These are phyloP conservation scores for Sesia bembeciformis DNA, from an alignment of 2,888 invertebrate genomes.

Conservation along the genomic window DNA sequence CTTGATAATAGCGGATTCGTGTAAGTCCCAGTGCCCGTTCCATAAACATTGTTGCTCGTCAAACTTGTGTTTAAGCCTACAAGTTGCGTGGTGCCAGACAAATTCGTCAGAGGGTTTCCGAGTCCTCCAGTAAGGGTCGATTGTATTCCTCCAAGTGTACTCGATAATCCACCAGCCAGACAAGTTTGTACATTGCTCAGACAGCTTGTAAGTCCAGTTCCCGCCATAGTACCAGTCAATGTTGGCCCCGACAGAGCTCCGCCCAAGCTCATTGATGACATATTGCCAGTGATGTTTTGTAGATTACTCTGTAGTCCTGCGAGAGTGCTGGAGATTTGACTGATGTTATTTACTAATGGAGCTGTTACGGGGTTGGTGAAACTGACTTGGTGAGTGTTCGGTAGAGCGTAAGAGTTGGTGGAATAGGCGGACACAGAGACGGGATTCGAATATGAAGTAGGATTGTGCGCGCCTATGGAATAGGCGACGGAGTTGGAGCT, in stretches of 20 bases:
- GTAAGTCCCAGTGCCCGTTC: constrained; percentile 69
- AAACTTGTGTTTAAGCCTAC: constrained; percentile 57
- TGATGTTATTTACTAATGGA: constrained; percentile 64
- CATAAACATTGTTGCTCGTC: constrained; percentile 48
- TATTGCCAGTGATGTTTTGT: constrained; percentile 59
- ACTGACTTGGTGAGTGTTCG: constrained; percentile 68
- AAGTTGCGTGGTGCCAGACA: constrained; percentile 55
- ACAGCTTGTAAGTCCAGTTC: constrained; percentile 56
- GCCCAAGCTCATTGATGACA: constrained; percentile 57
- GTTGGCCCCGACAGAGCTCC: constrained; percentile 56
- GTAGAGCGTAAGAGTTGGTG: constrained; percentile 54
- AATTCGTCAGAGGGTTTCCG: constrained; percentile 53
- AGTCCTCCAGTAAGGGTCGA: constrained; percentile 55
- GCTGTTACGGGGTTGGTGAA: constrained; percentile 68
- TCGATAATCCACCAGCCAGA: constrained; percentile 54
- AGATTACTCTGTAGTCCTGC: constrained; percentile 65
- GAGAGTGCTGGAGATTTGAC: constrained; percentile 64
- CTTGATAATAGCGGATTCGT: constrained; percentile 78
- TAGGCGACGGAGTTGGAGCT: constrained; percentile 66
- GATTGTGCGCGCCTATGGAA: constrained; percentile 68
- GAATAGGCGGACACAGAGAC: constrained; percentile 65
- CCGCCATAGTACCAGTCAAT: constrained; percentile 67
- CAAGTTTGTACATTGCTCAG: constrained; percentile 60
- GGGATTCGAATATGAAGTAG: constrained; percentile 68
- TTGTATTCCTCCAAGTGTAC: constrained; percentile 57